Evolutionary conservation across 1,140 invertebrate species (phyloP).

Genomic region (Cardiocondyla obscurior): DNA sequence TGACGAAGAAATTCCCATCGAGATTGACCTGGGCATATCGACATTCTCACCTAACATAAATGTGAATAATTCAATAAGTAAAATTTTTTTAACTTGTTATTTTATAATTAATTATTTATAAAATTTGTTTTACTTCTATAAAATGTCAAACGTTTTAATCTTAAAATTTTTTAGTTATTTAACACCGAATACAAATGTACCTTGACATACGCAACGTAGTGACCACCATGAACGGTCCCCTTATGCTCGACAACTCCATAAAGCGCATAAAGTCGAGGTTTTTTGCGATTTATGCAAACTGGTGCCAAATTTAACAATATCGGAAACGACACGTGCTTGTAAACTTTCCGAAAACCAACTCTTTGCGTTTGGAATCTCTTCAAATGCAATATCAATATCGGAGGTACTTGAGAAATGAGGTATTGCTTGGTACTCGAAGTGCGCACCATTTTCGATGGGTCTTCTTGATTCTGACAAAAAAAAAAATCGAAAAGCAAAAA

Average conservation of each 20-base stretch:
- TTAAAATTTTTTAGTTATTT: background rate
- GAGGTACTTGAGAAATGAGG: constrained; percentile 94
- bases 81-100: background rate
- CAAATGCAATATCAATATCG: constrained; percentile 96
- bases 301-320: constrained; percentile 94
- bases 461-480: constrained; percentile 79
- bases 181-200: constrained; percentile 78
- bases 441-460: constrained; percentile 90
- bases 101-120: too few species aligned
- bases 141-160: background rate
- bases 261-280: constrained; percentile 91
- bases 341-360: constrained; percentile 90
- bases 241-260: constrained; percentile 98
- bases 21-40: constrained; percentile 85
- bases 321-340: constrained; percentile 94
- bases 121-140: constrained; percentile 8
- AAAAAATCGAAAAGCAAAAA: constrained; percentile 28
- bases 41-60: constrained; percentile 79
- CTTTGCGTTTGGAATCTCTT: constrained; percentile 93
- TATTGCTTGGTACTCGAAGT: constrained; percentile 96
- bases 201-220: constrained; percentile 98
- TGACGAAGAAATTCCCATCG: constrained; percentile 88
- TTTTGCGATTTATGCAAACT: constrained; percentile 92
- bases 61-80: background rate
- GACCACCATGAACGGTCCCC: constrained; percentile 94